Evolutionary conservation across 1,140 invertebrate species (phyloP), one percentile per base, ranked within the genome.

Genomic region (Eciton burchellii): DNA sequence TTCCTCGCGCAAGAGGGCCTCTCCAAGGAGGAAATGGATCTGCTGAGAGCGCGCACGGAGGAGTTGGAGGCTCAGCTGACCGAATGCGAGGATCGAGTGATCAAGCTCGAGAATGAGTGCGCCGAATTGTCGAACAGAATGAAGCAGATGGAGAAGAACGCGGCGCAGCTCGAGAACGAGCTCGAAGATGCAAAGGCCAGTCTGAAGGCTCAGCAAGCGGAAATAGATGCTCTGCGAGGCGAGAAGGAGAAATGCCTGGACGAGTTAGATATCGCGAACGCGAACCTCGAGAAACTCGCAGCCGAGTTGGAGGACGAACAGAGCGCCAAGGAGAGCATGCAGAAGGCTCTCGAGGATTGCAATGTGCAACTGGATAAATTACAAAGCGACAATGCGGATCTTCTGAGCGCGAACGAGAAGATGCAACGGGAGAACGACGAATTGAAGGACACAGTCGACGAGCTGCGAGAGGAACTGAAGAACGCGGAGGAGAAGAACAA

Each of bases 31-130:
- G 85, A 91, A 29, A 63, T 84, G n/a, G 76, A 76, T 11, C 65
- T 84, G 0, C 35, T 84, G 47, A 85, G 71, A 59, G 21, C 19
- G n/a, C 74, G 57, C 35, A 82, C 85, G 12, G 59, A 21, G 5
- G 84, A 83, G 16, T 57, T 88, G 11, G 72, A 79, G n/a, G 43
- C 77, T 59, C 74, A 89, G 54, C 24, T 91, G 2, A 45, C 57
- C 1, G 56, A 86, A 0, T 45, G 19, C 66, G 52, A 77, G 21
- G 52, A 5, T 54, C 14, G 35, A 73, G 0, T 45, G 60, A 21
- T 52, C 3, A 81, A 90, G 35, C 68, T 88, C 0, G 66, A 85
- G 43, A 21, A 56, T 3, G 62, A 62, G 0, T 41, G n/a, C 12
- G 84, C 77, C 2, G 59, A 62, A 0, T 47, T 84, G 1, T 43